phyloP scores from a whole-genome alignment of 30 jellyfish, hydroid and myxozoan species.

The Aurelia coerulea region DNA sequence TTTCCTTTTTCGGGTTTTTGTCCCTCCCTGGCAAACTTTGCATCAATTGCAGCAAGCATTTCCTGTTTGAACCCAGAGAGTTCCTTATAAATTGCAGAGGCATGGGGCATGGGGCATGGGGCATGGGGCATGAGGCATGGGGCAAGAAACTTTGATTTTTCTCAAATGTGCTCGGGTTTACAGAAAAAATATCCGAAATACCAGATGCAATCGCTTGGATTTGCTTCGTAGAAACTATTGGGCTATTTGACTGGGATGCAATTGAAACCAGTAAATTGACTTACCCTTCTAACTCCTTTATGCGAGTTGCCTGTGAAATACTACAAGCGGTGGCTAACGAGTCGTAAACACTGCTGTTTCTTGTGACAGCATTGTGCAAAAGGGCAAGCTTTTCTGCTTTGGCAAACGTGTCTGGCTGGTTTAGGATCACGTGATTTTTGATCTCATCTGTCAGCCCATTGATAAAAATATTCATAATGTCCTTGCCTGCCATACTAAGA shows the following conservation, averaged over 20 bases:
- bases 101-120: too few species aligned
- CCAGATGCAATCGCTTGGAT: neutral
- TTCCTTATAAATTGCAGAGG: neutral
- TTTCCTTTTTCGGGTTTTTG: neutral
- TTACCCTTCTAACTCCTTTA: conserved; percentile 16
- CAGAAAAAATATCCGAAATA: neutral
- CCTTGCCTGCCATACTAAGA: conserved; percentile 17
- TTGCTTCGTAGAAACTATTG: neutral
- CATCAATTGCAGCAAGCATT: conserved; percentile 21
- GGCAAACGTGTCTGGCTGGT: conserved; percentile 33
- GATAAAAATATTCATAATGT: conserved; percentile 26
- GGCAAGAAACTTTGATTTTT: neutral
- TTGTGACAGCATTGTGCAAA: conserved; percentile 20
- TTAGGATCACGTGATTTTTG: conserved; percentile 26
- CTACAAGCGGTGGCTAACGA: conserved; percentile 1
- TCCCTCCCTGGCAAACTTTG: neutral
- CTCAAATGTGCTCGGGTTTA: neutral
- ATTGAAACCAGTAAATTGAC: conserved; percentile 27
- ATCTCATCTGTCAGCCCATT: conserved; percentile 17
- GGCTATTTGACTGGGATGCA: conserved; percentile 9
- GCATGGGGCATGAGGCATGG: too few species aligned
- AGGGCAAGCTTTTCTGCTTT: conserved; percentile 31
- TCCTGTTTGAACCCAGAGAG: conserved; percentile 7
- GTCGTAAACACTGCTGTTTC: conserved; percentile 2
- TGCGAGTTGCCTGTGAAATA: conserved; percentile 5